phyloP scores from a whole-genome alignment of 2,888 invertebrate species.

The Fissipunctia ypsillon region DNA sequence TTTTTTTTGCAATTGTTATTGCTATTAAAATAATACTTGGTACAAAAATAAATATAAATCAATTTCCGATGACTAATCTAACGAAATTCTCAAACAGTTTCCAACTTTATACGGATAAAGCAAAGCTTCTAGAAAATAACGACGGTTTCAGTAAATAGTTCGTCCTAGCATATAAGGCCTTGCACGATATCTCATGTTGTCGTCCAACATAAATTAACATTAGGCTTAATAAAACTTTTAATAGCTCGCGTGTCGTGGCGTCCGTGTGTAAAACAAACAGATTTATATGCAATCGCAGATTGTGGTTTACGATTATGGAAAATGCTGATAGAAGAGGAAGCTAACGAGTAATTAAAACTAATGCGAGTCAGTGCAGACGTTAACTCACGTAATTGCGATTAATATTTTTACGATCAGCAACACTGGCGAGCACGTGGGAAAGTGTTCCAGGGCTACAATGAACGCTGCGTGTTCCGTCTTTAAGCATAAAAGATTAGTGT shows the following conservation, averaged over 20 bases:
- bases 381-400: slow-evolving; percentile 69
- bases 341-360: slow-evolving; percentile 80
- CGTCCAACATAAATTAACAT: slow-evolving; percentile 64
- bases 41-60: neutral
- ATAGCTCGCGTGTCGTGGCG: slow-evolving; percentile 62
- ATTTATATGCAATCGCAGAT: slow-evolving; percentile 83
- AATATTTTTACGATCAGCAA: slow-evolving; percentile 65
- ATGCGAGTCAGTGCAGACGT: slow-evolving; percentile 65
- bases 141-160: slow-evolving; percentile 30
- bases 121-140: slow-evolving; percentile 17
- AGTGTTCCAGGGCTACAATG: slow-evolving; percentile 51
- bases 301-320: slow-evolving; percentile 87
- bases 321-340: slow-evolving; percentile 80
- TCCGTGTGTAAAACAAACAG: slow-evolving; percentile 77
- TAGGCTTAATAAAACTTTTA: slow-evolving; percentile 61
- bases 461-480: slow-evolving; percentile 74
- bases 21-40: neutral
- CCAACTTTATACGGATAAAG: neutral
- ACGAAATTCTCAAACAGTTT: slow-evolving; percentile 8
- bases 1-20: too few species aligned
- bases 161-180: slow-evolving; percentile 41
- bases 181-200: slow-evolving; percentile 60
- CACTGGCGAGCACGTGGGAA: slow-evolving; percentile 66
- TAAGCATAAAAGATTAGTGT: slow-evolving; percentile 76
- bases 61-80: neutral